Evolutionary conservation across 2,113 vertebrate genomes (phyloP).

Genomic region (Ophthalmolycus amberensis): DNA sequence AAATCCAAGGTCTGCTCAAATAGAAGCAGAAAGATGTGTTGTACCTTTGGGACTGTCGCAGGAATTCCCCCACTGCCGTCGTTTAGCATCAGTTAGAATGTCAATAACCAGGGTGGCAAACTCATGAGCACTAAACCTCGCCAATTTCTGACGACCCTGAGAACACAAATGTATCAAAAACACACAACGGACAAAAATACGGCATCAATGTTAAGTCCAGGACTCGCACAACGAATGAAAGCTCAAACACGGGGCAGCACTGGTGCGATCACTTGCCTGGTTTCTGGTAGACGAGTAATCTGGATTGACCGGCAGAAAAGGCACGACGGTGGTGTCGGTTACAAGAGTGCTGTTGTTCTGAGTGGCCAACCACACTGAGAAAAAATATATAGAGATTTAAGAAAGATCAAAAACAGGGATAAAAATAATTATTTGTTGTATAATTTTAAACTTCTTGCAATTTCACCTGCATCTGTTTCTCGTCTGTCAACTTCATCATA

Average conservation of each 20-base stretch:
- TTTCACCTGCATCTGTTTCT: slow-evolving; percentile 95
- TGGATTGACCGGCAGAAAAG: slow-evolving; percentile 97
- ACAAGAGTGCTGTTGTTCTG: slow-evolving; percentile 98
- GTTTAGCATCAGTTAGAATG: slow-evolving; percentile 96
- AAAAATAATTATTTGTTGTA: background rate
- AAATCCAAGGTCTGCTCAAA: background rate
- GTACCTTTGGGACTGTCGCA: slow-evolving; percentile 91
- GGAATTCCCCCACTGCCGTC: slow-evolving; percentile 93
- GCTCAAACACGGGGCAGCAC: background rate
- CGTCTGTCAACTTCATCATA: slow-evolving; percentile 98
- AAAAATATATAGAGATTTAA: background rate
- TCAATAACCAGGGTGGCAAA: slow-evolving; percentile 97
- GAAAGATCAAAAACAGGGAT: background rate
- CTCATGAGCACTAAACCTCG: slow-evolving; percentile 96
- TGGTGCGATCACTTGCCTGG: slow-evolving; percentile 85
- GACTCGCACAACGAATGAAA: background rate
- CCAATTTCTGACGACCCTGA: slow-evolving; percentile 96
- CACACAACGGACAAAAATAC: background rate
- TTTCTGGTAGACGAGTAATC: slow-evolving; percentile 98
- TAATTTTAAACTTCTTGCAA: background rate
- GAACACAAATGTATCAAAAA: slow-evolving; percentile 10
- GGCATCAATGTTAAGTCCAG: background rate
- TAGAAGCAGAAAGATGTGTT: background rate
- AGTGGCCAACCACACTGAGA: slow-evolving; percentile 94
- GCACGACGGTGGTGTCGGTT: slow-evolving; percentile 96